Percentiles rank a stretch among this genome's conserved stretches.
These are phyloP conservation scores for Hirudinaria manillensis DNA, from an alignment of 2,888 invertebrate genomes.

Conservation along the genomic window DNA sequence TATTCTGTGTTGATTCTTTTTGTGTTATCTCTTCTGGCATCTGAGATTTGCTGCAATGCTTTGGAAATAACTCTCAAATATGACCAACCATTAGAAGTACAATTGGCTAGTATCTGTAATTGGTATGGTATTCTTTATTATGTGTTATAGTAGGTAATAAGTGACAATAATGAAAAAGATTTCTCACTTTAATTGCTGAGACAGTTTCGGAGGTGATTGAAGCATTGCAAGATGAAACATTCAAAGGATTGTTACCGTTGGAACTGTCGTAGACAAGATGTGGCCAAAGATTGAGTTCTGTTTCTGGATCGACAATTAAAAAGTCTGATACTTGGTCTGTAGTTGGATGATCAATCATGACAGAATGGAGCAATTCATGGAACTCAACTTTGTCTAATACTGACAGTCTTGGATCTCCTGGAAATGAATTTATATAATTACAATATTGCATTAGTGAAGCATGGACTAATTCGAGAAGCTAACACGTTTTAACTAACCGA, in stretches of 20 bases:
- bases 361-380: constrained; percentile 41
- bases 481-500: constrained; percentile 34
- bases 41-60: constrained; percentile 5
- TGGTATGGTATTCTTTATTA: background rate
- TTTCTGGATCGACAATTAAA: constrained; percentile 40
- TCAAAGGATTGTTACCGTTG: constrained; percentile 26
- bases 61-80: constrained; percentile 27
- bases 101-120: background rate
- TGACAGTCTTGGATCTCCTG: constrained; percentile 41
- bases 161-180: background rate
- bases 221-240: constrained; percentile 23
- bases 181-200: background rate
- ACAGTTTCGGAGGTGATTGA: background rate
- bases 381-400: constrained; percentile 40
- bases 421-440: no score
- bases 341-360: constrained; percentile 36
- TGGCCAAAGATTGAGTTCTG: constrained; percentile 38
- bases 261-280: constrained; percentile 39
- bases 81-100: constrained; percentile 26
- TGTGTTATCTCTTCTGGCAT: constrained; percentile 17
- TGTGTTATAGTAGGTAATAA: background rate
- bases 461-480: no score
- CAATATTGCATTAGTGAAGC: no score
- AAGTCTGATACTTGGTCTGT: constrained; percentile 41
- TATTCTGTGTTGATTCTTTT: constrained; percentile 18